Percentiles rank a stretch among this genome's conserved stretches.
These are phyloP conservation scores for Oppia nitens DNA, from an alignment of 1,140 invertebrate genomes.

Conservation along the genomic window DNA sequence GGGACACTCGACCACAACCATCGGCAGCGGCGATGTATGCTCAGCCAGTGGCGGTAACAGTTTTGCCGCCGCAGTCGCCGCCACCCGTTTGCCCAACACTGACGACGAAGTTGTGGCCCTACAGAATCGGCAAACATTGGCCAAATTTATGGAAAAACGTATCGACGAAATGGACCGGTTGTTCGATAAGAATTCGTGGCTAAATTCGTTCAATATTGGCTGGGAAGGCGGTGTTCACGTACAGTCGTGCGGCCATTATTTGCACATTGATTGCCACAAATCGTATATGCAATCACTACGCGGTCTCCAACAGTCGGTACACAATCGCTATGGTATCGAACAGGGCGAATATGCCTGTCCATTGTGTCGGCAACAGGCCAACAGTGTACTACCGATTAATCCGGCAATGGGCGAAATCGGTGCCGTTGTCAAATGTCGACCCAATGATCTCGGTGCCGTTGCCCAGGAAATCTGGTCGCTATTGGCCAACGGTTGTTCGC, in stretches of 20 bases:
- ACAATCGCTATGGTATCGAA: background rate
- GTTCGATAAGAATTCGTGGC: slow-evolving; percentile 59
- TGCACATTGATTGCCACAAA: slow-evolving; percentile 79
- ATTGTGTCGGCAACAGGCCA: slow-evolving; percentile 77
- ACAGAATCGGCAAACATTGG: slow-evolving; percentile 30
- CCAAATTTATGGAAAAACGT: slow-evolving; percentile 41
- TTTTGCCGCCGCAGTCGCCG: background rate
- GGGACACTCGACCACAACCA: slow-evolving; percentile 5
- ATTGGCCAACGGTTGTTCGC: slow-evolving; percentile 39
- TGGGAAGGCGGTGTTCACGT: slow-evolving; percentile 85
- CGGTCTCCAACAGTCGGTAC: background rate
- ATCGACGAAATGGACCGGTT: slow-evolving; percentile 48
- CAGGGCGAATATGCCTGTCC: slow-evolving; percentile 74
- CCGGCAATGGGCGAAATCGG: slow-evolving; percentile 36
- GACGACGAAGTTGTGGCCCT: slow-evolving; percentile 39
- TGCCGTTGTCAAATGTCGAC: slow-evolving; percentile 13
- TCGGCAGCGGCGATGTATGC: background rate
- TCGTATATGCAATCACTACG: slow-evolving; percentile 56
- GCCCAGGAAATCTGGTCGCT: slow-evolving; percentile 13
- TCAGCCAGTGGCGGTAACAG: background rate
- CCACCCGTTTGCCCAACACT: slow-evolving; percentile 11
- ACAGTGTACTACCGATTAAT: slow-evolving; percentile 72
- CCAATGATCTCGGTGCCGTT: slow-evolving; percentile 8
- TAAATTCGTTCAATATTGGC: slow-evolving; percentile 64
- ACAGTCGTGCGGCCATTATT: slow-evolving; percentile 88